Base-by-base conservation (phyloP, 2,113 vertebrate species). In the Phodopus roborovskii region DNA sequence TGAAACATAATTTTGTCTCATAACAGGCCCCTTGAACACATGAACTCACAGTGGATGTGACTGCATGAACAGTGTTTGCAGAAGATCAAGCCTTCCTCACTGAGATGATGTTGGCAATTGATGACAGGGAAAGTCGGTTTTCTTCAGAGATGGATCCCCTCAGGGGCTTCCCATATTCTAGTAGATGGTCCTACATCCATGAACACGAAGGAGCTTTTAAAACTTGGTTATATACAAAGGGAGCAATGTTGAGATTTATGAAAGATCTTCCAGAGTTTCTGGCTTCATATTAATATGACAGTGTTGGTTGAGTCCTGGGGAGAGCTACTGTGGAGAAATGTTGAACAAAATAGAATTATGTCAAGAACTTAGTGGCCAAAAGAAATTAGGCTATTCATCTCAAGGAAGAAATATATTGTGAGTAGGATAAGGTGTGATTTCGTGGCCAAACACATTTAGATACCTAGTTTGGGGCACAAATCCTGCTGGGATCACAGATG, bases 391-490 rank as follows among this genome's bases (percentile, higher is more conserved):
- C 13, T 42, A 45, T 78, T 81, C 33, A 90, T 83, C 9, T 28
- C 56, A 71, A 96, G 91, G 90, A 92, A 68, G 24, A 92, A 50
- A 24, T 68, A 74, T 58, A 87, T 58, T 70, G 33, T 68, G 19
- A 85, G 12, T 62, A 91, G 36, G 7, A 73, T 53, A 8, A 79
- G 3, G 5, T 92, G 22, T 94, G 77, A 91, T 82, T 94, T 24
- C 71, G 1, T 92, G 84, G 79, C 15, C 12, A 68, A 74, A 71
- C 28, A 24, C 17, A 58, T 39, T 81, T 30, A 64, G 73, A 66
- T 85, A 68, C 33, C 5, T 36, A 2, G 5, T 84, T 0, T 81
- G 15, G 75, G 16, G 82, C 39, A 39, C n/a, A 77, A 8, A 64
- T 45, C 36, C 11, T 84, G 42, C 42, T 73, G 24, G 24, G 9